Conservation (phyloP, 2,888 invertebrate genomes). For the Drosophila austrosaltans region DNA sequence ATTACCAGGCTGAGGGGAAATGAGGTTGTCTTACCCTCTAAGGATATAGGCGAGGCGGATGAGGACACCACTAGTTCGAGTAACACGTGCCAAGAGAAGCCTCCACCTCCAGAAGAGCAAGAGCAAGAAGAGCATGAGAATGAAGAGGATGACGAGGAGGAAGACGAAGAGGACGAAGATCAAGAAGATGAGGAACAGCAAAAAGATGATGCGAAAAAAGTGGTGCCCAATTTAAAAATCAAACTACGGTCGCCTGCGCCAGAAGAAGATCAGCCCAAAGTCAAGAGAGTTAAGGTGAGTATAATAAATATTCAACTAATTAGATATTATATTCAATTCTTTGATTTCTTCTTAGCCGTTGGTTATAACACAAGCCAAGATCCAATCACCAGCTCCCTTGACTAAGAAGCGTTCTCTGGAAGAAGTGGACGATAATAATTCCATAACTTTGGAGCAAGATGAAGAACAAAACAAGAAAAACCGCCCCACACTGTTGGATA, state of each 20-base stretch:
- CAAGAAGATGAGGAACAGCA: constrained; percentile 81
- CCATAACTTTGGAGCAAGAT: constrained; percentile 40
- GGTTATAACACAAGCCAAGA: constrained; percentile 79
- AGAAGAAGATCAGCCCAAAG: constrained; percentile 50
- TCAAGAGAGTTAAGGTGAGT: constrained; percentile 78
- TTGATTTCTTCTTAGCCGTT: constrained; percentile 68
- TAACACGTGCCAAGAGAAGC: constrained; percentile 78
- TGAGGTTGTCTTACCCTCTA: constrained; percentile 85
- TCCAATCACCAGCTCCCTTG: constrained; percentile 50
- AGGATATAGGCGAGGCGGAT: constrained; percentile 85
- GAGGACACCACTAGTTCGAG: constrained; percentile 87
- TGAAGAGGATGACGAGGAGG: constrained; percentile 84
- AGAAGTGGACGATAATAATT: constrained; percentile 64
- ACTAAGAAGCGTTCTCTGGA: constrained; percentile 74
- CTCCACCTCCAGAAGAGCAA: constrained; percentile 77
- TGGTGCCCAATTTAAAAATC: constrained; percentile 82
- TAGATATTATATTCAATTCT: not conserved
- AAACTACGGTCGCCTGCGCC: constrained; percentile 69
- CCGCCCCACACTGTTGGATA: constrained; percentile 79
- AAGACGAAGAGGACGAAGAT: constrained; percentile 82
- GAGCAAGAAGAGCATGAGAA: constrained; percentile 85
- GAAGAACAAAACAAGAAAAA: constrained; percentile 72
- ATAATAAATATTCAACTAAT: not conserved
- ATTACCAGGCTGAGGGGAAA: constrained; percentile 91
- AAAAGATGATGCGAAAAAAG: constrained; percentile 83